Evolutionary conservation across 2,113 vertebrate genomes (phyloP).

Genomic region (Paraplagusia blochii): DNA sequence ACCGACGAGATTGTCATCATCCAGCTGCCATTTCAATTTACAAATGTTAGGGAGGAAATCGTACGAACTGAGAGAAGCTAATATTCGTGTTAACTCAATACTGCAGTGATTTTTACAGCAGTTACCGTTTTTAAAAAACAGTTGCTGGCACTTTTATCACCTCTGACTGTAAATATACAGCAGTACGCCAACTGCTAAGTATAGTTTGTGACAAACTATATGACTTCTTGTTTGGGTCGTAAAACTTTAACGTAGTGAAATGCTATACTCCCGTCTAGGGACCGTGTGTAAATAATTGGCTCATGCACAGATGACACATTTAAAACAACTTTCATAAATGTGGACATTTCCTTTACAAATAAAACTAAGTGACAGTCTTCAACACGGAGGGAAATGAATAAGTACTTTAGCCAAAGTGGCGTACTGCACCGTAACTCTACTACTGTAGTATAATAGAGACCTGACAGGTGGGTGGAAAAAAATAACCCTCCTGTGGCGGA

Average conservation of each 20-base stretch:
- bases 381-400: conserved; percentile 1
- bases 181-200: conserved; percentile 11
- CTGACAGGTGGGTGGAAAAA: conserved; percentile 20
- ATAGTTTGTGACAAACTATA: conserved; percentile 18
- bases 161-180: neutral
- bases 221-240: conserved; percentile 29
- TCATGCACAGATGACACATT: conserved; percentile 10
- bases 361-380: neutral
- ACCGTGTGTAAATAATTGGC: conserved; percentile 21
- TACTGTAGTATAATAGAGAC: neutral
- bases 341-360: conserved; percentile 13
- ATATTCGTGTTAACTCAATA: too few species aligned
- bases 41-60: too few species aligned
- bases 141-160: conserved; percentile 3
- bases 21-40: too few species aligned
- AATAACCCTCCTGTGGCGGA: neutral
- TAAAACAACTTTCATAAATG: conserved; percentile 10
- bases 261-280: conserved; percentile 17
- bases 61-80: too few species aligned
- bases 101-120: too few species aligned
- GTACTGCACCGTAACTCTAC: neutral
- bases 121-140: too few species aligned
- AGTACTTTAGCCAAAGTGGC: conserved; percentile 15
- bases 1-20: too few species aligned
- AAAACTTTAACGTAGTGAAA: conserved; percentile 23